Evolutionary conservation across 2,113 vertebrate species (phyloP).

Genomic region (Microtus richardsoni): DNA sequence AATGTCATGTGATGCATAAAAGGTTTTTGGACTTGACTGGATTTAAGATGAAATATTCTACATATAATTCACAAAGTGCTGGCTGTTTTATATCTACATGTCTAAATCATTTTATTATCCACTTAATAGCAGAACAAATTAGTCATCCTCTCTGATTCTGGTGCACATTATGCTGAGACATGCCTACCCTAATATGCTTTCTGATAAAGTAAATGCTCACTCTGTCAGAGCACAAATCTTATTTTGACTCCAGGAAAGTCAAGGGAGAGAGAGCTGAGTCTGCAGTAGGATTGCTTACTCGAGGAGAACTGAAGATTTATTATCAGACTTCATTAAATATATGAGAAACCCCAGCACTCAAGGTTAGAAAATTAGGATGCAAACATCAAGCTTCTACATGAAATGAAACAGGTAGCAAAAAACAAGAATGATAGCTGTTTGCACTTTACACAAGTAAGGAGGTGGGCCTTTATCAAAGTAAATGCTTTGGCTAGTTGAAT

Average conservation of each 20-base stretch:
- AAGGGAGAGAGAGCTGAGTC: slow-evolving; percentile 87
- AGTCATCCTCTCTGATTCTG: slow-evolving; percentile 86
- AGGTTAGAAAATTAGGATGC: slow-evolving; percentile 85
- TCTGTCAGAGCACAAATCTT: slow-evolving; percentile 89
- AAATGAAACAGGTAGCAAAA: slow-evolving; percentile 72
- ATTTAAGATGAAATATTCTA: slow-evolving; percentile 74
- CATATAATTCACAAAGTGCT: slow-evolving; percentile 80
- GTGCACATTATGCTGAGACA: slow-evolving; percentile 88
- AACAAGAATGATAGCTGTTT: slow-evolving; percentile 46
- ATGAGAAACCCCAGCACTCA: slow-evolving; percentile 78
- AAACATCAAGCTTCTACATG: slow-evolving; percentile 58
- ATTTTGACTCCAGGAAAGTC: slow-evolving; percentile 87
- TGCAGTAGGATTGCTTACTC: slow-evolving; percentile 87
- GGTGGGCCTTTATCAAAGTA: not conserved
- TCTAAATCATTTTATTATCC: slow-evolving; percentile 87
- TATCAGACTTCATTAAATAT: slow-evolving; percentile 89
- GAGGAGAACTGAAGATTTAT: slow-evolving; percentile 86
- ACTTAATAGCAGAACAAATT: slow-evolving; percentile 87
- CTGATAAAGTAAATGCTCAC: slow-evolving; percentile 90
- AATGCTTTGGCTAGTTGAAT: slow-evolving; percentile 31
- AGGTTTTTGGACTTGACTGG: slow-evolving; percentile 71
- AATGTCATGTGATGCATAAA: slow-evolving; percentile 75
- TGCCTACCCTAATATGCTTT: slow-evolving; percentile 85
- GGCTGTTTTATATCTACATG: slow-evolving; percentile 80
- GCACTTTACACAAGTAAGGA: slow-evolving; percentile 14